A percentile compares a stretch with the other conserved stretches of the same genome.
Conservation (phyloP, 2,888 invertebrate genomes). For the Kryphioiulus occultus region DNA sequence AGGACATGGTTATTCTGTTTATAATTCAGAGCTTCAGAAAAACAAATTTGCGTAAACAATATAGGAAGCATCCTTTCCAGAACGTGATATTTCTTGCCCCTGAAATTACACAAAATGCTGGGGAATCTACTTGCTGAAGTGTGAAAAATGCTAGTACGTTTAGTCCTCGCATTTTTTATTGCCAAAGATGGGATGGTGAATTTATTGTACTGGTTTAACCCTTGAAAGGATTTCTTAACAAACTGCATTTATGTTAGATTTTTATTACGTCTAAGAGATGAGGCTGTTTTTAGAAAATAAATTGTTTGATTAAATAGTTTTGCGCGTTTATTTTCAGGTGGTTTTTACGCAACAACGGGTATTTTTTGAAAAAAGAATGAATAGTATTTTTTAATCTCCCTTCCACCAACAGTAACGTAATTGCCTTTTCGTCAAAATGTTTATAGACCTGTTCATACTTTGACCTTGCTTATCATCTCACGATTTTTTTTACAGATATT, state of each 20-base stretch:
- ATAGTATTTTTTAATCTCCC: not conserved
- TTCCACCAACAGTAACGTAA: too few species aligned
- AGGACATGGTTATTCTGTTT: not conserved
- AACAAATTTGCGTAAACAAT: not conserved
- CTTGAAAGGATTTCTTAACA: not conserved
- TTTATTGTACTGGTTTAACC: not conserved
- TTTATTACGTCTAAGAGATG: not conserved
- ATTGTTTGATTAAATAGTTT: not conserved
- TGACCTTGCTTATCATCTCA: not conserved
- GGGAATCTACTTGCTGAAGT: not conserved
- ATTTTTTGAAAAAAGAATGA: not conserved
- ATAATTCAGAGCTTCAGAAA: not conserved
- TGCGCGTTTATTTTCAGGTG: not conserved
- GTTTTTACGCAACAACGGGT: not conserved
- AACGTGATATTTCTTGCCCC: not conserved
- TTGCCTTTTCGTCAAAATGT: too few species aligned
- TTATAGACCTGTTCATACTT: not conserved
- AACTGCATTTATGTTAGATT: conserved; percentile 26
- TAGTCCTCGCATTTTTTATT: not conserved
- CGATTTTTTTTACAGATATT: conserved; percentile 51
- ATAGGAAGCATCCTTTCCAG: not conserved
- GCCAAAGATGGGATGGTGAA: conserved; percentile 28
- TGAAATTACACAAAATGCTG: not conserved
- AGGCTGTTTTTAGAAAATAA: not conserved
- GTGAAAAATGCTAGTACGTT: not conserved